Evolutionary conservation across 2,113 vertebrate genomes (phyloP), one percentile per base, ranked within the genome.

Genomic region (Xenopus laevis): DNA sequence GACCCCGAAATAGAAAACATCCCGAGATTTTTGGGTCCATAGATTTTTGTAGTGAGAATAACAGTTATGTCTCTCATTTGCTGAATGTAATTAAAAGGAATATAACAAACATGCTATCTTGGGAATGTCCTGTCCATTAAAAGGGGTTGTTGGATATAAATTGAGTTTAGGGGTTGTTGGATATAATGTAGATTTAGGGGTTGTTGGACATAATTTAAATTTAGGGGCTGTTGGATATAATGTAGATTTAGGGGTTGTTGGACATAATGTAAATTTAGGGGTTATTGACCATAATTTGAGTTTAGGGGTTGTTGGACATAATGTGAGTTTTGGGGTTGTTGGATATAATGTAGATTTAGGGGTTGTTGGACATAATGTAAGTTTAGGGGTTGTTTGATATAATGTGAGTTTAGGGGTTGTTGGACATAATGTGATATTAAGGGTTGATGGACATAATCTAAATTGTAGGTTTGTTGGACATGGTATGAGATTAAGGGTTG

Each of bases 161-260:
- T 18, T 15, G 9, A 57, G 18, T 17, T 17, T 55, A 27, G 23
- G 23, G 23, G 23, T 27, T 27, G 23, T 27, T 27, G 23, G 23
- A 27, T 4, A 27, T 27, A 27, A 27, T 27, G 23, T 4, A 4
- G 1, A 1, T 9, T n/a, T 12, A 58, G 55, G 17, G 7, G 17
- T 30, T 7, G 61, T 4, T n/a, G 16, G 10, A n/a, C 7, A 58
- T 10, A n/a, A 18, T 16, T 23, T 13, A 21, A n/a, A 33, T 61
- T 11, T 53, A 53, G 78, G 72, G 79, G 71, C 72, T 18, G 65
- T 17, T 65, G 71, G 57, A 27, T 4, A 27, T 27, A 27, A 27
- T 27, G 23, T 27, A 27, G 23, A 27, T 27, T n/a, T 27, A 27
- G 2, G n/a, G 12, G 4, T 27, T 27, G 4, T 27, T 27, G 23